A percentile compares a stretch with the other conserved stretches of the same genome.
Evolutionary conservation across 2,113 vertebrate species (phyloP).

Genomic region (Tetrax tetrax): DNA sequence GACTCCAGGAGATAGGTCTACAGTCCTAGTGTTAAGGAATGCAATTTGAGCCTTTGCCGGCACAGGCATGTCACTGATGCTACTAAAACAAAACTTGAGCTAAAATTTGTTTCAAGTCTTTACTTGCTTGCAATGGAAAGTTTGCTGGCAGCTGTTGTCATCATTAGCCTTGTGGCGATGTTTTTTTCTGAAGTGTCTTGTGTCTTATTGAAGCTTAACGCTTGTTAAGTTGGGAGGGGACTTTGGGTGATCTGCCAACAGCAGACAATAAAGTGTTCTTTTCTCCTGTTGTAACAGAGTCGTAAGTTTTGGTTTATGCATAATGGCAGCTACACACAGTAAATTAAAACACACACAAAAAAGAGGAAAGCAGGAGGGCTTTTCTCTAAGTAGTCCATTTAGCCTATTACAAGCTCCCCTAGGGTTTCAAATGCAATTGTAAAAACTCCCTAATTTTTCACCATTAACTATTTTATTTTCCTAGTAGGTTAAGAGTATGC

Average conservation of each 20-base stretch:
- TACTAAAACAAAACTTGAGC: slow-evolving; percentile 79
- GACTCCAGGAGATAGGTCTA: slow-evolving; percentile 57
- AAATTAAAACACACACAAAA: slow-evolving; percentile 57
- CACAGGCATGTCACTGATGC: slow-evolving; percentile 83
- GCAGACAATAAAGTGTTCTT: slow-evolving; percentile 80
- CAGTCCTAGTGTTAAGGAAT: slow-evolving; percentile 81
- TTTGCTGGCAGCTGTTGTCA: slow-evolving; percentile 84
- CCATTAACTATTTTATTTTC: slow-evolving; percentile 32
- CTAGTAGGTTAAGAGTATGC: not conserved
- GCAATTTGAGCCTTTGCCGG: slow-evolving; percentile 73
- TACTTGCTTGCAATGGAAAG: slow-evolving; percentile 81
- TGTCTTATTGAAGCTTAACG: slow-evolving; percentile 78
- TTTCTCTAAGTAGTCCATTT: slow-evolving; percentile 48
- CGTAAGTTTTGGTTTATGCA: slow-evolving; percentile 51
- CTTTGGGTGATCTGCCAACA: slow-evolving; percentile 74
- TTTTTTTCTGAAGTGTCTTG: slow-evolving; percentile 81
- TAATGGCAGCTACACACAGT: slow-evolving; percentile 49
- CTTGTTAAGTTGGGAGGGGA: slow-evolving; percentile 83
- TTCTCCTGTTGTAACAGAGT: slow-evolving; percentile 75
- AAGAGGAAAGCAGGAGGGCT: slow-evolving; percentile 29
- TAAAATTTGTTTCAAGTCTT: slow-evolving; percentile 80
- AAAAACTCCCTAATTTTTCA: slow-evolving; percentile 21
- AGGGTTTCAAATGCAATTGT: not conserved
- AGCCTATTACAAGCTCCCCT: slow-evolving; percentile 21
- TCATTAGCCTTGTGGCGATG: slow-evolving; percentile 84